phyloP scores from a whole-genome alignment of 2,797 vertebrate species.

The Semotilus atromaculatus region DNA sequence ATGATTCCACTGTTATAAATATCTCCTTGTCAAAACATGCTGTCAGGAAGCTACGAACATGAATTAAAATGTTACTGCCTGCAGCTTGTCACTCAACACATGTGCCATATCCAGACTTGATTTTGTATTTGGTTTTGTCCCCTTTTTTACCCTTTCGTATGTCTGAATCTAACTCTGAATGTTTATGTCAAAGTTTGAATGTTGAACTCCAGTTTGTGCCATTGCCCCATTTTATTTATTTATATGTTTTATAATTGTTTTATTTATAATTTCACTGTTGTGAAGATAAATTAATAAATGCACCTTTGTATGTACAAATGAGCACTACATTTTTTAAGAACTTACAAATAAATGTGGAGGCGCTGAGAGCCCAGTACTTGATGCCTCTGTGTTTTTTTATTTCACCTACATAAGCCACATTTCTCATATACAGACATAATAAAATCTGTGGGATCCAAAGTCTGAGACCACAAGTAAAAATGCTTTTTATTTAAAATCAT shows the following conservation, averaged over 20 bases:
- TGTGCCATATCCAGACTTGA: conserved; percentile 28
- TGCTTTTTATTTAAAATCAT: neutral
- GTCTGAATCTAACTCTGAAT: conserved; percentile 36
- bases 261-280: conserved; percentile 48
- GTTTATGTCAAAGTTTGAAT: conserved; percentile 28
- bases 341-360: conserved; percentile 43
- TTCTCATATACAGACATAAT: neutral
- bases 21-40: conserved; percentile 5
- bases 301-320: conserved; percentile 40
- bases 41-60: conserved; percentile 9
- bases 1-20: conserved; percentile 11
- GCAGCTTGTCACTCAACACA: conserved; percentile 16
- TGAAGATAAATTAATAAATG: conserved; percentile 33
- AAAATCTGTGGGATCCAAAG: neutral
- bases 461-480: neutral
- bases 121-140: conserved; percentile 2
- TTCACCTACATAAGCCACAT: neutral
- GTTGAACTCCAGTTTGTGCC: conserved; percentile 17
- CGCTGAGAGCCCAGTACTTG: neutral
- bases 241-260: conserved; percentile 30
- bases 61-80: conserved; percentile 9
- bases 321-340: conserved; percentile 40
- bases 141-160: conserved; percentile 19
- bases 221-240: conserved; percentile 38
- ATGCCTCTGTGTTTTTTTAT: neutral